These are phyloP conservation scores for Hippocampus abdominalis DNA, from an alignment of 2,113 vertebrate genomes.

Conservation along the genomic window DNA sequence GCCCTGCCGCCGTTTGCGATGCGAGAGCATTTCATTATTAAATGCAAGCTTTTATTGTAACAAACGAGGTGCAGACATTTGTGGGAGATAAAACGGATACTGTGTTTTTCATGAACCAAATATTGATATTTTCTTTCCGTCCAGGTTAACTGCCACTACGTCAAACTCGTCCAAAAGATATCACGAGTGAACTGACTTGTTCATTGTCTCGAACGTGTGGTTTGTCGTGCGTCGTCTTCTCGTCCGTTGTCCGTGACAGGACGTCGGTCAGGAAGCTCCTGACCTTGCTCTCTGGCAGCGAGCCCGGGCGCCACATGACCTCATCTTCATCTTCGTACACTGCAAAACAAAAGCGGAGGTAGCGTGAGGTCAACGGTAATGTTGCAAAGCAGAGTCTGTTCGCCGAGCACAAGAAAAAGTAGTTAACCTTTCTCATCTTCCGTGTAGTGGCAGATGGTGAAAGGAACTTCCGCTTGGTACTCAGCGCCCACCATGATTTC, in stretches of 20 bases:
- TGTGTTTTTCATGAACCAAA: neutral
- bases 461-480: constrained; percentile 95
- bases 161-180: neutral
- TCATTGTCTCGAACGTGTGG: constrained; percentile 86
- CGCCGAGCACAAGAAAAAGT: neutral
- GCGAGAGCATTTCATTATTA: neutral
- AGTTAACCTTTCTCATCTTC: constrained; percentile 77
- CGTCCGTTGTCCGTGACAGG: constrained; percentile 77
- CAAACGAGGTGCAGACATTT: neutral
- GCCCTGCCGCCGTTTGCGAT: too few relatives aligned
- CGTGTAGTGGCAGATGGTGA: constrained; percentile 78
- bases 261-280: constrained; percentile 86
- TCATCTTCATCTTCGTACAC: constrained; percentile 91
- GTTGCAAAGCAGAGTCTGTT: neutral
- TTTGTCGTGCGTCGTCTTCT: constrained; percentile 75
- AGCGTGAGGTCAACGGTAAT: neutral
- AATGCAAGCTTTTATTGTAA: neutral
- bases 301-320: constrained; percentile 87
- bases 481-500: constrained; percentile 97
- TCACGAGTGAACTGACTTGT: constrained; percentile 72
- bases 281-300: constrained; percentile 85
- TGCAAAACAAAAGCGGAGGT: constrained; percentile 48
- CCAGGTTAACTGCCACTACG: neutral
- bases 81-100: neutral
- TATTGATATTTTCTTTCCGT: neutral